These are phyloP conservation scores for Drosophila tropicalis DNA, from an alignment of 1,140 invertebrate species.

Conservation along the genomic window DNA sequence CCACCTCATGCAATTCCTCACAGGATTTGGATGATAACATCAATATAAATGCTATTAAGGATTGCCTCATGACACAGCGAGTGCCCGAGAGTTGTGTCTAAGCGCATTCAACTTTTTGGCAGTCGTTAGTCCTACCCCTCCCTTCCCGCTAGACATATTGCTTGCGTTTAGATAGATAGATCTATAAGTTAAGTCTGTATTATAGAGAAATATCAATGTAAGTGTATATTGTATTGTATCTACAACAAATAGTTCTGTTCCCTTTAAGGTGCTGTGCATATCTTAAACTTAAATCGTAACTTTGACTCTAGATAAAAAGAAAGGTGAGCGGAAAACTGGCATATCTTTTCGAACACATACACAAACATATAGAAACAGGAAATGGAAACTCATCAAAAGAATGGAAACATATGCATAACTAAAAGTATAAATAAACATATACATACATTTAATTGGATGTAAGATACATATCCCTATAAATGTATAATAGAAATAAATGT, in stretches of 20 bases:
- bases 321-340: slow-evolving; percentile 17
- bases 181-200: slow-evolving; percentile 26
- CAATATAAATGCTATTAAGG: slow-evolving; percentile 82
- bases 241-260: slow-evolving; percentile 29
- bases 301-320: not conserved
- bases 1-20: slow-evolving; percentile 79
- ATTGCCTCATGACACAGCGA: slow-evolving; percentile 82
- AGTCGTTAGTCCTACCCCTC: slow-evolving; percentile 11
- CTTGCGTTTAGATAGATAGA: slow-evolving; percentile 22
- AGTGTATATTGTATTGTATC: slow-evolving; percentile 32
- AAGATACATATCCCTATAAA: not conserved
- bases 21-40: slow-evolving; percentile 81
- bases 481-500: too few species aligned
- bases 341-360: slow-evolving; percentile 51
- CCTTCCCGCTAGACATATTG: slow-evolving; percentile 16
- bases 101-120: not conserved
- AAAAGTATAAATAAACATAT: not conserved
- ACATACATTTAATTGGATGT: not conserved
- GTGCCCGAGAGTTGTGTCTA: slow-evolving; percentile 82
- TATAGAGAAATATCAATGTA: slow-evolving; percentile 15
- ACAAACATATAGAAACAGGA: slow-evolving; percentile 21
- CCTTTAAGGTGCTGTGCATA: slow-evolving; percentile 66
- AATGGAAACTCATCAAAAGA: not conserved
- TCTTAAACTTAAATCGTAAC: slow-evolving; percentile 24
- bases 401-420: slow-evolving; percentile 8